Evolutionary conservation across 2,797 vertebrate species (phyloP).

Genomic region (Phataginus tricuspis): DNA sequence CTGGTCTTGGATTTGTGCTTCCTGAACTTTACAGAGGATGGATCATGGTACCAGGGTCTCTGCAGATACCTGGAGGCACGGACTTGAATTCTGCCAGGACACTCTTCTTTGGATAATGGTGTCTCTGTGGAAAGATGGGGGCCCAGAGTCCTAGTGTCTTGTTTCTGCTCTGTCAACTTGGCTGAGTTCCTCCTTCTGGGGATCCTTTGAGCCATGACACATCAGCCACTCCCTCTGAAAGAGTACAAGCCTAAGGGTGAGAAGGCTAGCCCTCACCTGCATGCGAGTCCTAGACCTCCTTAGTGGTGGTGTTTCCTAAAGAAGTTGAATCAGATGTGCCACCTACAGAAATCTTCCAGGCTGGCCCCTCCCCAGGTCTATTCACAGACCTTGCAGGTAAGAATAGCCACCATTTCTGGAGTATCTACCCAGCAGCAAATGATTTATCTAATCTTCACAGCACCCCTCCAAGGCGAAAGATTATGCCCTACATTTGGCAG

Average conservation of each 20-base stretch:
- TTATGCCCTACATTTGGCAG: no score
- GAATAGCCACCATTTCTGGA: not conserved
- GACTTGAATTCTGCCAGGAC: not conserved
- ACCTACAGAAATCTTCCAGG: not conserved
- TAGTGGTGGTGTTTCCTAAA: not conserved
- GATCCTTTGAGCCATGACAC: not conserved
- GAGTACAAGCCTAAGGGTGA: not conserved
- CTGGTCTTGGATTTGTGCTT: not conserved
- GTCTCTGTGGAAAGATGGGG: not conserved
- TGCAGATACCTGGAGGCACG: not conserved
- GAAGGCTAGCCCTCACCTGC: not conserved
- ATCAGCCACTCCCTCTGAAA: not conserved
- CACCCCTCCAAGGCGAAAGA: not conserved
- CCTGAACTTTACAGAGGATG: not conserved
- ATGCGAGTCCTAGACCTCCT: not conserved
- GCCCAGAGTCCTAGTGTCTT: not conserved
- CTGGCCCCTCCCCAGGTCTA: not conserved
- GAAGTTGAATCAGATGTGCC: not conserved
- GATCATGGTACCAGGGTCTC: not conserved
- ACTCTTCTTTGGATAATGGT: not conserved
- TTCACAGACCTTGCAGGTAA: not conserved
- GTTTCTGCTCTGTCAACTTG: not conserved
- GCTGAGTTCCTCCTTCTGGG: not conserved
- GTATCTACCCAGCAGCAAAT: not conserved
- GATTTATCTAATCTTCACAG: not conserved